Evolutionary conservation across 2,113 vertebrate genomes (phyloP).

Genomic region (Isichthys henryi): DNA sequence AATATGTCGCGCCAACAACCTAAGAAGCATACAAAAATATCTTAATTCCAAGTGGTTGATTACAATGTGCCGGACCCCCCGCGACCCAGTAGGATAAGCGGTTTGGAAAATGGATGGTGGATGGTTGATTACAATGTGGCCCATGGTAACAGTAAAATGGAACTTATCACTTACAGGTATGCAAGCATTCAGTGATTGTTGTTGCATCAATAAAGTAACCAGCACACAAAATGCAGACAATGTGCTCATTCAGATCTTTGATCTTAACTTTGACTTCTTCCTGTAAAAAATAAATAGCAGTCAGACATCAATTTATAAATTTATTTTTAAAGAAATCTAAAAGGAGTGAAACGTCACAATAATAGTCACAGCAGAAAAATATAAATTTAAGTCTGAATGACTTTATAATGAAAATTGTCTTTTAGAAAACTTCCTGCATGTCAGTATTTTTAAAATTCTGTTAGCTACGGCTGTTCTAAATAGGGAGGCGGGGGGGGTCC

Average conservation of each 20-base stretch:
- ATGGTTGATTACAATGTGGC: neutral
- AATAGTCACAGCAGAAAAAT: neutral
- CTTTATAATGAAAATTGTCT: neutral
- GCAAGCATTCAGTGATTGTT: constrained; percentile 95
- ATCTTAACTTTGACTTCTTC: constrained; percentile 95
- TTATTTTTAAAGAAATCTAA: neutral
- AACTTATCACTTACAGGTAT: constrained; percentile 96
- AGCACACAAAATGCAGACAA: constrained; percentile 91
- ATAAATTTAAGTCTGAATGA: neutral
- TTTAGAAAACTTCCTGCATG: neutral
- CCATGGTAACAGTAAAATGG: neutral
- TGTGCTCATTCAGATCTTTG: constrained; percentile 97
- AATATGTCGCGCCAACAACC: no score
- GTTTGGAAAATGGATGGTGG: no score
- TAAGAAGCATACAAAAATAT: no score
- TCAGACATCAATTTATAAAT: neutral
- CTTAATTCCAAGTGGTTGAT: neutral
- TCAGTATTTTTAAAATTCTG: neutral
- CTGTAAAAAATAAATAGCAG: constrained; percentile 46
- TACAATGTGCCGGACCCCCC: no score
- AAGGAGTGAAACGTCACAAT: neutral
- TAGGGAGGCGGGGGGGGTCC: no score
- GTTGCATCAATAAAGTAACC: constrained; percentile 97
- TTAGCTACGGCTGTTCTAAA: neutral
- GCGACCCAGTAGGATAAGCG: no score